Evolutionary conservation across 2,113 vertebrate genomes (phyloP).

Genomic region (Hippocampus barbouri): DNA sequence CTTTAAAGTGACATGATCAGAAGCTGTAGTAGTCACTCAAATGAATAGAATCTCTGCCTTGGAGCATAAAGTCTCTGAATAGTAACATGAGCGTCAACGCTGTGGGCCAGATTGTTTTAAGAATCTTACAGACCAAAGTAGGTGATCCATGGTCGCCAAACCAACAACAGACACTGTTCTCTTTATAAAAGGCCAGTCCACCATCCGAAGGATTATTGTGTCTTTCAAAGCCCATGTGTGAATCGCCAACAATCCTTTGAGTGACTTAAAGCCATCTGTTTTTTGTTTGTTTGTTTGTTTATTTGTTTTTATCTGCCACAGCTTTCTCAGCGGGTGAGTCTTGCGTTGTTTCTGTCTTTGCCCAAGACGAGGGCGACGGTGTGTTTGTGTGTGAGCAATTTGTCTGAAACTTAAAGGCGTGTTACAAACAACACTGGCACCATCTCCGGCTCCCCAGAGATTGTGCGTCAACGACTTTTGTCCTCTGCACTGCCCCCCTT

Average conservation of each 20-base stretch:
- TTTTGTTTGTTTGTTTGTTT: not conserved
- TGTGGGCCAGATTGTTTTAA: not conserved
- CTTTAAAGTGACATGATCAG: not conserved
- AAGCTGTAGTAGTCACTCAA: not conserved
- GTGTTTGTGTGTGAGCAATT: constrained; percentile 5
- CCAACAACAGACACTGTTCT: not conserved
- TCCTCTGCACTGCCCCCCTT: constrained; percentile 46
- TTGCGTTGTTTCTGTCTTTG: constrained; percentile 21
- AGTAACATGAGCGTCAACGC: not conserved
- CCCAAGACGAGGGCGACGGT: constrained; percentile 6
- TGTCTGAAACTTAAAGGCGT: constrained; percentile 22
- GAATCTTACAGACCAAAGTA: not conserved
- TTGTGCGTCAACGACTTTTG: constrained; percentile 57
- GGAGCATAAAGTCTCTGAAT: not conserved
- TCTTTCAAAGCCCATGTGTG: not conserved
- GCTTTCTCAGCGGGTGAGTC: constrained; percentile 21
- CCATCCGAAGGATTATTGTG: not conserved
- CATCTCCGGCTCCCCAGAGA: constrained; percentile 29
- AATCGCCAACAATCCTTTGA: not conserved
- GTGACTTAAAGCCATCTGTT: constrained; percentile 7
- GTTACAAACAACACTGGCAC: constrained; percentile 47
- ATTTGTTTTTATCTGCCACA: not conserved
- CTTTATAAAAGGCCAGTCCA: not conserved
- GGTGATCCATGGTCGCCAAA: not conserved
- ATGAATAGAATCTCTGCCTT: not conserved